These are phyloP conservation scores for Drosophila mauritiana DNA, from an alignment of 1,140 invertebrate species.

Conservation along the genomic window DNA sequence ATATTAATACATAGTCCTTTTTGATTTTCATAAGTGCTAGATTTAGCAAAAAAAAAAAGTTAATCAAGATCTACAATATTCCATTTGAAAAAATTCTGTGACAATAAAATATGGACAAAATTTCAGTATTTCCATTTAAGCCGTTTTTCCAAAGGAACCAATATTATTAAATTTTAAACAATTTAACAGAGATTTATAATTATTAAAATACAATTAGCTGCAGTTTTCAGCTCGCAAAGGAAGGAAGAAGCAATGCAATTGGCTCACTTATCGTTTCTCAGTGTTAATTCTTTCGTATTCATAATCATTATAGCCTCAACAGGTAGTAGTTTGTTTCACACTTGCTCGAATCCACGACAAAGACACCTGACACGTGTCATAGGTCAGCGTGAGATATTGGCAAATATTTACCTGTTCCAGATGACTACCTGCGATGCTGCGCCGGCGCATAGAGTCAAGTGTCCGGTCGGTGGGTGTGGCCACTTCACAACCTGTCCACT, in stretches of 20 bases:
- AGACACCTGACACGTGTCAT: constrained; percentile 64
- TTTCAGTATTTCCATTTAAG: neutral
- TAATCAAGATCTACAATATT: too few relatives aligned
- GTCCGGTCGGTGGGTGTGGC: constrained; percentile 48
- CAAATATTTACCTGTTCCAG: constrained; percentile 75
- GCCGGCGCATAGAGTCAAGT: constrained; percentile 80
- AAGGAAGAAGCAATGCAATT: too few relatives aligned
- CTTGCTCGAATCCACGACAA: constrained; percentile 7
- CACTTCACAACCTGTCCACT: constrained; percentile 72
- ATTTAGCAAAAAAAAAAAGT: neutral
- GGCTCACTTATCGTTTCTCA: neutral
- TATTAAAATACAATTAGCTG: too few relatives aligned
- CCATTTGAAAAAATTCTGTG: neutral
- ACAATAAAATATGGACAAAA: constrained; percentile 2
- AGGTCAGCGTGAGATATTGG: constrained; percentile 56
- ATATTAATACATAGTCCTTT: too few relatives aligned
- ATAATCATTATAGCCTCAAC: constrained; percentile 4
- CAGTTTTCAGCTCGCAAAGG: neutral
- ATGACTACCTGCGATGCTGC: constrained; percentile 63
- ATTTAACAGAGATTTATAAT: too few relatives aligned
- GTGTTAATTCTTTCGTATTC: neutral
- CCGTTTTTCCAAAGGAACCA: too few relatives aligned
- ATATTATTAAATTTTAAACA: too few relatives aligned
- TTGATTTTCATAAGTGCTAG: neutral
- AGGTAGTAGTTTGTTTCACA: constrained; percentile 42